Percentiles rank a stretch among this genome's conserved stretches.
phyloP scores from a whole-genome alignment of 37 sponge, comb jelly and placozoan species.

The Axinella damicornis region DNA sequence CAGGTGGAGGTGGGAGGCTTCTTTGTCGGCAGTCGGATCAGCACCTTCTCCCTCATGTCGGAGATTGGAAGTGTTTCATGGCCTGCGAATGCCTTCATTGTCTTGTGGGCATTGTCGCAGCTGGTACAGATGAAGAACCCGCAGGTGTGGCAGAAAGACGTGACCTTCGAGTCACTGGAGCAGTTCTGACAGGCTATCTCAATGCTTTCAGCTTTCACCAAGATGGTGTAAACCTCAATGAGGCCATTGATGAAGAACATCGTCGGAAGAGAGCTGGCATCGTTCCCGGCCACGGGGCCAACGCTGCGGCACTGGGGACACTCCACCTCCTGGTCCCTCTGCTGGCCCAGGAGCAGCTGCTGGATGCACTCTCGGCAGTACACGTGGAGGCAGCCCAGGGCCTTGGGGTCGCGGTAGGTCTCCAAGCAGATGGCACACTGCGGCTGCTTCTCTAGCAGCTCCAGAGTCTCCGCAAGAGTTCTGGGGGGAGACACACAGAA shows the following conservation, averaged over 20 bases:
- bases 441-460: slow-evolving; percentile 2
- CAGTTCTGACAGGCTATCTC: slow-evolving; percentile 8
- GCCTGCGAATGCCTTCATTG: neutral
- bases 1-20: neutral
- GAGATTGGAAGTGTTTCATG: neutral
- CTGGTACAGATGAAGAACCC: slow-evolving; percentile 35
- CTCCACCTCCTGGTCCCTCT: too few species aligned
- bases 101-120: slow-evolving; percentile 14
- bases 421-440: slow-evolving; percentile 14
- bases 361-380: slow-evolving; percentile 30
- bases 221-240: neutral
- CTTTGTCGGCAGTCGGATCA: neutral
- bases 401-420: slow-evolving; percentile 22
- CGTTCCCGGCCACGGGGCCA: neutral
- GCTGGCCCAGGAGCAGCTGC: neutral
- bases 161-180: neutral
- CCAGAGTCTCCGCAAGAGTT: neutral
- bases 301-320: neutral
- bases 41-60: neutral
- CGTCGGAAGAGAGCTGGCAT: neutral
- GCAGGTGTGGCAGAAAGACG: slow-evolving; percentile 33
- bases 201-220: neutral
- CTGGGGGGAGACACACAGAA: too few species aligned
- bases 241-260: slow-evolving; percentile 2
- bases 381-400: slow-evolving; percentile 44